Evolutionary conservation across 2,888 invertebrate species (phyloP).

Genomic region (Coelogynopora nodosa): DNA sequence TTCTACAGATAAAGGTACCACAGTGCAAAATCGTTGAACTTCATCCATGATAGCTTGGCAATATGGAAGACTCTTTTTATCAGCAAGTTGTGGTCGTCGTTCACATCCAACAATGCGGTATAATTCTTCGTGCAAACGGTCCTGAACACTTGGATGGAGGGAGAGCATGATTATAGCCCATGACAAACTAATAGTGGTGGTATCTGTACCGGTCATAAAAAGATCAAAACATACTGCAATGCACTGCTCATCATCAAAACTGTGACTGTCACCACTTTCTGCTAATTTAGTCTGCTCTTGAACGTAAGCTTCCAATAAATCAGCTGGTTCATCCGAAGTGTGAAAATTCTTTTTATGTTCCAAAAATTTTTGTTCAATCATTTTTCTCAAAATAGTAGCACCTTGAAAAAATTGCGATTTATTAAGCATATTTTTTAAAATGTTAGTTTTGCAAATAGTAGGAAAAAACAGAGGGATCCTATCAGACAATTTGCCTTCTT

Average conservation of each 20-base stretch:
- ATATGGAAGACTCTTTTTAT: conserved; percentile 38
- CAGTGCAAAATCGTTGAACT: conserved; percentile 43
- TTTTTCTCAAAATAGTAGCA: too few relatives aligned
- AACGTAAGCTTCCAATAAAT: conserved; percentile 35
- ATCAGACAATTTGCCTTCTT: not conserved
- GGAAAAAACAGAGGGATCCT: conserved; percentile 10
- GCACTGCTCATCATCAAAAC: conserved; percentile 31
- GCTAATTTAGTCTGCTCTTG: not conserved
- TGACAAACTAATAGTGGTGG: conserved; percentile 39
- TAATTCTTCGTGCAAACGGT: conserved; percentile 44
- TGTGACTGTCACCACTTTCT: not conserved
- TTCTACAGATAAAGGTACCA: conserved; percentile 42
- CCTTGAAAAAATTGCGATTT: too few relatives aligned
- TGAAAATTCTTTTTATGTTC: conserved; percentile 37
- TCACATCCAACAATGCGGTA: conserved; percentile 36
- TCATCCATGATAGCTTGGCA: conserved; percentile 43
- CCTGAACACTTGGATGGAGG: conserved; percentile 36
- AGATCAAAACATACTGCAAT: conserved; percentile 36
- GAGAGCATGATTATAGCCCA: conserved; percentile 40
- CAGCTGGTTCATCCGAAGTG: not conserved
- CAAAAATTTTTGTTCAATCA: not conserved
- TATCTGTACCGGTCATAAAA: conserved; percentile 42
- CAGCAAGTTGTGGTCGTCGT: conserved; percentile 21
- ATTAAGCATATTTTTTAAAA: too few relatives aligned
- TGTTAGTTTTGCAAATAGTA: not conserved